Evolutionary conservation across 2,113 vertebrate species (phyloP).

Genomic region (Pyxicephalus adspersus): DNA sequence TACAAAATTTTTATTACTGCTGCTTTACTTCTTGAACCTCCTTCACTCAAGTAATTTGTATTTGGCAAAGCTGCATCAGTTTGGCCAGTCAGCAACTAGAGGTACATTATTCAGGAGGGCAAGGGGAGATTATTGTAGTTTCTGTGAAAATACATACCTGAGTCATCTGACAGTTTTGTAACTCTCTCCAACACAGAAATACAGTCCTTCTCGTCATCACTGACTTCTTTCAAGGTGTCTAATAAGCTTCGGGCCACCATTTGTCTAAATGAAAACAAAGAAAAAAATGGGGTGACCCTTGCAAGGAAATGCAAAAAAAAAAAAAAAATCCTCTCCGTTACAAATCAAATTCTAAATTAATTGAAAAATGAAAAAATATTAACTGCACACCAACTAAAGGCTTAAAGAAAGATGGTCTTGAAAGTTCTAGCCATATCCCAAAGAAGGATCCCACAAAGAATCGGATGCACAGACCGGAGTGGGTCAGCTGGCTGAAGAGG

Average conservation of each 20-base stretch:
- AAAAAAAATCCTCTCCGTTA: background rate
- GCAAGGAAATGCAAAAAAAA: background rate
- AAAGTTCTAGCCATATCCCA: no score
- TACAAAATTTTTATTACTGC: no score
- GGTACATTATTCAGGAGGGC: no score
- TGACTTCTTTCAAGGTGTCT: slow-evolving; percentile 89
- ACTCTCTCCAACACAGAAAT: slow-evolving; percentile 87
- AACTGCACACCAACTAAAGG: background rate
- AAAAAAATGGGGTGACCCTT: background rate
- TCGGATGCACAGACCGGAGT: background rate
- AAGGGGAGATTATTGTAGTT: no score
- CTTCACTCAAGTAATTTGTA: no score
- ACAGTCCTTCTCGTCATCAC: slow-evolving; percentile 87
- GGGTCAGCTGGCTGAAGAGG: background rate
- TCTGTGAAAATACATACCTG: slow-evolving; percentile 68
- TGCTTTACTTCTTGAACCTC: no score
- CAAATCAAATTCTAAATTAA: background rate
- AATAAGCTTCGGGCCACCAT: slow-evolving; percentile 91
- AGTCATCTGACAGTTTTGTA: slow-evolving; percentile 86
- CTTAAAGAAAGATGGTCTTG: no score
- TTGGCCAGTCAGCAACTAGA: no score
- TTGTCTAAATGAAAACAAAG: slow-evolving; percentile 75
- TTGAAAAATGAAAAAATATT: background rate
- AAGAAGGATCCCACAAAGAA: background rate
- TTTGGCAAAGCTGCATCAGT: no score